These are phyloP conservation scores for Calliphora vicina DNA, from an alignment of 1,140 invertebrate genomes.

Conservation along the genomic window DNA sequence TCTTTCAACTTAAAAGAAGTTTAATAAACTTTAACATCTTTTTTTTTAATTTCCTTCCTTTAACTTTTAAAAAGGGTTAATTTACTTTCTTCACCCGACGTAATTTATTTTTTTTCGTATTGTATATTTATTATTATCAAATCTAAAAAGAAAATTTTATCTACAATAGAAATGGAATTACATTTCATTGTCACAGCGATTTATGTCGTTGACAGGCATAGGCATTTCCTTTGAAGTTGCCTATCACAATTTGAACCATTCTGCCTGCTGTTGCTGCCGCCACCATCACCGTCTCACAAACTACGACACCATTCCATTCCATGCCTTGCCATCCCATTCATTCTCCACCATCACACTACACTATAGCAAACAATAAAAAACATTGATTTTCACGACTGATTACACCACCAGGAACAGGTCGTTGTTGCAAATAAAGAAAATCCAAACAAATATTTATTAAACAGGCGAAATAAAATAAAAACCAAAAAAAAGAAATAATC, in stretches of 20 bases:
- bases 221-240: constrained; percentile 60
- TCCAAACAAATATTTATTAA: background rate
- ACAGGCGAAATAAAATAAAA: background rate
- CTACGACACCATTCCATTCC: background rate
- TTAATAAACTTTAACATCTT: background rate
- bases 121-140: constrained; percentile 7
- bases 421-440: constrained; percentile 1
- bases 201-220: constrained; percentile 61
- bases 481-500: background rate
- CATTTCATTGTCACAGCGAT: constrained; percentile 58
- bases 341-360: background rate
- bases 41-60: background rate
- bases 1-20: background rate
- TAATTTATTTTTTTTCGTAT: background rate
- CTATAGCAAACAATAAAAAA: constrained; percentile 27
- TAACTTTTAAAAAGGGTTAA: background rate
- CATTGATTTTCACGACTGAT: constrained; percentile 37
- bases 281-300: constrained; percentile 3
- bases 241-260: constrained; percentile 26
- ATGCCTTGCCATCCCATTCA: too few relatives aligned
- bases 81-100: background rate
- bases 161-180: constrained; percentile 41
- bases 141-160: constrained; percentile 25
- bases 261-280: background rate
- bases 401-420: constrained; percentile 23